Conservation (phyloP, 2,888 invertebrate genomes). For the Pollenia amentaria region DNA sequence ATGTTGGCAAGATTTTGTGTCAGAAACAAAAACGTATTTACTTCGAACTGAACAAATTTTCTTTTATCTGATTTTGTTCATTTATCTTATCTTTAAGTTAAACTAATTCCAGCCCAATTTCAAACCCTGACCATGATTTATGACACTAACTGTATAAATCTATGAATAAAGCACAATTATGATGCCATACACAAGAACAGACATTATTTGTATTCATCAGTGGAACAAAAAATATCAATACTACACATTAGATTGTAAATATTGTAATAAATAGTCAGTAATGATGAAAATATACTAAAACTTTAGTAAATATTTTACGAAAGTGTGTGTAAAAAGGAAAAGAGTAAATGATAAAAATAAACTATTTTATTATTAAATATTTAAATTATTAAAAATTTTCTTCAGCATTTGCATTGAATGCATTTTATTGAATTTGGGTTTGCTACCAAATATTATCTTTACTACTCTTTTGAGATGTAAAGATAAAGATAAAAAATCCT, state of each 20-base stretch:
- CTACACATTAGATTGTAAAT: conserved; percentile 56
- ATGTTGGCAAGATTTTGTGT: too few species aligned
- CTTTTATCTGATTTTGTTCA: too few species aligned
- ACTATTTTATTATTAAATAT: conserved; percentile 14
- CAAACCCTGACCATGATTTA: not conserved
- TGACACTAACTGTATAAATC: conserved; percentile 15
- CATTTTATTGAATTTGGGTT: too few species aligned
- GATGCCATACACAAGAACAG: conserved; percentile 24
- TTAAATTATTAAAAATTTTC: conserved; percentile 10
- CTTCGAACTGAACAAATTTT: too few species aligned
- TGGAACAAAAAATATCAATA: conserved; percentile 52
- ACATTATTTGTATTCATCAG: conserved; percentile 23
- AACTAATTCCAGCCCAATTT: not conserved
- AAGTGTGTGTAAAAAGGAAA: not conserved
- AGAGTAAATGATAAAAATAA: conserved; percentile 47
- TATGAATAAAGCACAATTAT: conserved; percentile 16
- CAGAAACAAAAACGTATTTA: too few species aligned
- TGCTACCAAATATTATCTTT: too few species aligned
- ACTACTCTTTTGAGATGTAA: too few species aligned
- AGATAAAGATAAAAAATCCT: too few species aligned
- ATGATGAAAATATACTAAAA: conserved; percentile 40
- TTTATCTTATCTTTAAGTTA: too few species aligned
- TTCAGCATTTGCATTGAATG: not conserved
- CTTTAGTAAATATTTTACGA: conserved; percentile 33
- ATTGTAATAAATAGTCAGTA: conserved; percentile 55